Percentiles rank a stretch among this genome's conserved stretches.
Evolutionary conservation across 2,888 invertebrate species (phyloP).

Genomic region (Andrena bucephala): DNA sequence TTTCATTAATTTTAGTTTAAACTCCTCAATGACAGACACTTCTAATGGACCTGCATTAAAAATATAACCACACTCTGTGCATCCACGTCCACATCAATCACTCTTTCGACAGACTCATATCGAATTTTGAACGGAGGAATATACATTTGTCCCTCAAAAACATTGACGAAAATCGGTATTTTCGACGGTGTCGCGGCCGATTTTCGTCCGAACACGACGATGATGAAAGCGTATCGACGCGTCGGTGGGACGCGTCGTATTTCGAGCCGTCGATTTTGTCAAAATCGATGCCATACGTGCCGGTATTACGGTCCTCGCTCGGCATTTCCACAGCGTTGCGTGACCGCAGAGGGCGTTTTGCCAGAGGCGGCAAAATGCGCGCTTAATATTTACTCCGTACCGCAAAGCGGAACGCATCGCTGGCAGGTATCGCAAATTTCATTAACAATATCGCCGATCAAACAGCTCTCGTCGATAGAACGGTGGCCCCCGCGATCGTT

Average conservation of each 20-base stretch:
- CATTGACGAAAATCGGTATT: background rate
- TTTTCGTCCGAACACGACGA: background rate
- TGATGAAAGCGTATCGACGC: constrained; percentile 17
- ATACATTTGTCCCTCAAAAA: background rate
- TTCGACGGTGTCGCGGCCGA: background rate
- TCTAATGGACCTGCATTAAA: no score
- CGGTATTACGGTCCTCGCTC: constrained; percentile 37
- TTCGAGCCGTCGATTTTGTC: constrained; percentile 52
- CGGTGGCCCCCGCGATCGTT: background rate
- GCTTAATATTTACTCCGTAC: constrained; percentile 70
- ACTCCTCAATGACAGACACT: no score
- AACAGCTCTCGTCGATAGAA: constrained; percentile 12
- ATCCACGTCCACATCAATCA: no score
- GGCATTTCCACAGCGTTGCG: constrained; percentile 48
- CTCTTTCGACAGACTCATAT: no score
- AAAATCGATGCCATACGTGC: constrained; percentile 58
- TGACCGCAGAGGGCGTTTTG: constrained; percentile 66
- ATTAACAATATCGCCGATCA: constrained; percentile 56
- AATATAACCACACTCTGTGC: no score
- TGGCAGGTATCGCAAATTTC: constrained; percentile 56
- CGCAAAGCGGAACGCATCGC: constrained; percentile 60
- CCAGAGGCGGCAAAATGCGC: constrained; percentile 68
- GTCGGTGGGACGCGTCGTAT: constrained; percentile 31
- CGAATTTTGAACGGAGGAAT: no score
- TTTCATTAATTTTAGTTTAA: no score